A percentile compares a stretch with the other conserved stretches of the same genome.
Evolutionary conservation across 64 coral and sea anemone species (phyloP).

Genomic region (Porites lutea): DNA sequence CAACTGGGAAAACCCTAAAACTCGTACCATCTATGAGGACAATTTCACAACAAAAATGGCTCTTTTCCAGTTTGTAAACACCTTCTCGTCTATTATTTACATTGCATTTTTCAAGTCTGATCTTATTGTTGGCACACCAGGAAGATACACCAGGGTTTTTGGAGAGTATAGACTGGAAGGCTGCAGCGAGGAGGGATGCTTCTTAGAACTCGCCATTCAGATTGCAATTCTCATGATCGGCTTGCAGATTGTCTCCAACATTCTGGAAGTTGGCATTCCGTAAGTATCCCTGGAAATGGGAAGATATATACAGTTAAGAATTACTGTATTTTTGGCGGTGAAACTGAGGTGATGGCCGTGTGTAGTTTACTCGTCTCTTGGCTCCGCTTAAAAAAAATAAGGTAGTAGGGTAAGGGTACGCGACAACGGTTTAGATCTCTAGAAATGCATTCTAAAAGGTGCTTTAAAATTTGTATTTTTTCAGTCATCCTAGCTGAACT

Average conservation of each 20-base stretch:
- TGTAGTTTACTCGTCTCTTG: no score
- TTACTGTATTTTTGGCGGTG: no score
- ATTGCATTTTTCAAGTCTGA: constrained; percentile 90
- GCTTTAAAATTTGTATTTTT: no score
- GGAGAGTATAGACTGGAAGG: constrained; percentile 73
- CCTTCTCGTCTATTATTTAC: constrained; percentile 73
- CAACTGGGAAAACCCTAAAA: constrained; percentile 85
- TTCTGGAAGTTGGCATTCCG: constrained; percentile 77
- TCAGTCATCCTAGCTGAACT: no score
- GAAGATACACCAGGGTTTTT: constrained; percentile 57
- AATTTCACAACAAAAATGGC: constrained; percentile 88
- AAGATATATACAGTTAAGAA: no score
- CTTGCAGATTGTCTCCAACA: constrained; percentile 69
- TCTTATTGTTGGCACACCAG: constrained; percentile 72
- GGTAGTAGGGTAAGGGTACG: no score
- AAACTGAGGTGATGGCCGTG: no score
- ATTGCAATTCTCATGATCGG: constrained; percentile 86
- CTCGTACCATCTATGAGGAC: constrained; percentile 71
- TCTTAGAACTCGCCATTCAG: constrained; percentile 79
- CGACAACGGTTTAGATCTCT: no score
- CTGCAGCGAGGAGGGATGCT: constrained; percentile 80
- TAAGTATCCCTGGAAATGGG: constrained; percentile 28
- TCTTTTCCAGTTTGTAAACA: constrained; percentile 87
- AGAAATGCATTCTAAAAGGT: no score
- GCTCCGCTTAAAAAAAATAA: no score